phyloP scores from a whole-genome alignment of 92 coral and sea anemone species.

The Parazoanthus swiftii region DNA sequence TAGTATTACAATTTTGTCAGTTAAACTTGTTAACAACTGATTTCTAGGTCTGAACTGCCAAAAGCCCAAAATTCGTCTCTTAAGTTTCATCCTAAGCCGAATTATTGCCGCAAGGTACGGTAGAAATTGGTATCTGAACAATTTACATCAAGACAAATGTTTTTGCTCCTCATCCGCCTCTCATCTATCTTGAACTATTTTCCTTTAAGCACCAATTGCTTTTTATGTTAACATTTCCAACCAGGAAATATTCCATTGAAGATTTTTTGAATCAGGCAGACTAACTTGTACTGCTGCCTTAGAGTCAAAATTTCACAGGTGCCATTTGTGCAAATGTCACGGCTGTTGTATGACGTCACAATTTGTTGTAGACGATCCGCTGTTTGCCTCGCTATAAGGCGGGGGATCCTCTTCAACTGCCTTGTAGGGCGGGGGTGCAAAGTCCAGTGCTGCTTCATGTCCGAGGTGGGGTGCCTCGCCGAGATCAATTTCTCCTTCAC shows the following conservation, averaged over 20 bases:
- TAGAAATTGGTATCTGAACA: neutral
- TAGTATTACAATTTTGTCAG: too few relatives aligned
- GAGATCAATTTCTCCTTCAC: conserved; percentile 22
- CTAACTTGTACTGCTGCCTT: neutral
- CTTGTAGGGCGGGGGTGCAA: conserved; percentile 36
- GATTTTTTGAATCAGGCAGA: neutral
- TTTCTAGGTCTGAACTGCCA: too few relatives aligned
- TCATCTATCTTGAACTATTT: neutral
- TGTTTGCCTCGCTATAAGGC: conserved; percentile 8
- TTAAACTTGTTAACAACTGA: too few relatives aligned
- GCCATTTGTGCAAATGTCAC: neutral
- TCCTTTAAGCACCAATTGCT: neutral
- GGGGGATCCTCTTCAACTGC: conserved; percentile 11
- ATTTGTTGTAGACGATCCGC: neutral
- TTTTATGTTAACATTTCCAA: neutral
- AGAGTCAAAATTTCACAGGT: neutral
- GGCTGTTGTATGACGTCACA: neutral
- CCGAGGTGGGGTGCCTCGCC: conserved; percentile 11
- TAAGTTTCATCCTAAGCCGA: neutral
- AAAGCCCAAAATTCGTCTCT: neutral
- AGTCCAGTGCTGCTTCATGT: conserved; percentile 3
- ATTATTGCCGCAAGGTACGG: neutral
- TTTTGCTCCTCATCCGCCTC: neutral
- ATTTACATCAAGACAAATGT: neutral
- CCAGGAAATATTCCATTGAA: neutral